Evolutionary conservation across 2,888 invertebrate genomes (phyloP).

Genomic region (Cheilosia vulpina): DNA sequence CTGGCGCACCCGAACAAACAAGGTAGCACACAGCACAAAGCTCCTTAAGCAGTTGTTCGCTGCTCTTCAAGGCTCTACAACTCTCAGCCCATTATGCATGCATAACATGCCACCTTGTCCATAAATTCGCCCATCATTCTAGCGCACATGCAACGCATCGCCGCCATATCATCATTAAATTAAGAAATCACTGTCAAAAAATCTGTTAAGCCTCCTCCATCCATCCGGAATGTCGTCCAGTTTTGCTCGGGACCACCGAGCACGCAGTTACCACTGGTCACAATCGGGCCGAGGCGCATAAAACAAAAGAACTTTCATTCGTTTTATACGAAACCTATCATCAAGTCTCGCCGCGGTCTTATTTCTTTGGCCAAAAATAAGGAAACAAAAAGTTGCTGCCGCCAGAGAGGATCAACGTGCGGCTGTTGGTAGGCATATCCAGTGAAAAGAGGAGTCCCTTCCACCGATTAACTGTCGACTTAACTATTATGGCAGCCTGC

Average conservation of each 20-base stretch:
- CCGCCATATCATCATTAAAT: constrained; percentile 78
- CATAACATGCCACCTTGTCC: constrained; percentile 52
- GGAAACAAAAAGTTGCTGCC: constrained; percentile 10
- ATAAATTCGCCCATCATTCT: constrained; percentile 62
- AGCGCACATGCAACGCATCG: constrained; percentile 63
- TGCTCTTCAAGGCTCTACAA: too few relatives aligned
- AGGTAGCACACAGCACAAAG: constrained; percentile 14
- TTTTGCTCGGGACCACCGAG: constrained; percentile 43
- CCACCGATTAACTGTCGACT: constrained; percentile 73
- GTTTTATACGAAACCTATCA: constrained; percentile 69
- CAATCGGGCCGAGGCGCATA: constrained; percentile 19
- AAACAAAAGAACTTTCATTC: constrained; percentile 60
- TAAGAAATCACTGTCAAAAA: constrained; percentile 80
- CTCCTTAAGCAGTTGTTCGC: constrained; percentile 5
- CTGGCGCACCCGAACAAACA: not conserved
- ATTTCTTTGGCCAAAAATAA: constrained; percentile 57
- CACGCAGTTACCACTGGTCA: constrained; percentile 57
- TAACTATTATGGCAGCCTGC: constrained; percentile 75
- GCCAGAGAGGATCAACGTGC: constrained; percentile 57
- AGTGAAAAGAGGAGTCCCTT: constrained; percentile 60
- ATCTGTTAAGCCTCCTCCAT: constrained; percentile 77
- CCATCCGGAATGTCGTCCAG: constrained; percentile 49
- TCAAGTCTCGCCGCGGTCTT: constrained; percentile 65
- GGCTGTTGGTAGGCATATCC: constrained; percentile 19
- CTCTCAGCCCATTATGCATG: constrained; percentile 50